A percentile compares a stretch with the other conserved stretches of the same genome.
Evolutionary conservation across 2,888 invertebrate species (phyloP).

Genomic region (Trimorus sp.): DNA sequence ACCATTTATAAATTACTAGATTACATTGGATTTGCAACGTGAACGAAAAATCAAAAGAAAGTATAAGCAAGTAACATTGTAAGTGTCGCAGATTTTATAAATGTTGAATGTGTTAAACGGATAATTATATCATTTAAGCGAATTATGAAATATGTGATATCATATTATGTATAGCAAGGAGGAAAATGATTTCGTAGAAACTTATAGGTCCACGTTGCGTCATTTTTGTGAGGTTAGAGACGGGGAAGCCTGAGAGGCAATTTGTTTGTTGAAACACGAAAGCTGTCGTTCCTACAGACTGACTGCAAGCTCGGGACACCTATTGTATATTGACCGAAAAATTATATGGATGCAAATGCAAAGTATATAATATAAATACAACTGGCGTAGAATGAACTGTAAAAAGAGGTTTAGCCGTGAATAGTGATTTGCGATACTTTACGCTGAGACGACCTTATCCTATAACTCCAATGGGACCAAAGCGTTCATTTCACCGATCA

Average conservation of each 20-base stretch:
- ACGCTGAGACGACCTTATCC: slow-evolving; percentile 71
- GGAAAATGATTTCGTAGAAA: slow-evolving; percentile 76
- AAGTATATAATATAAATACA: slow-evolving; percentile 32
- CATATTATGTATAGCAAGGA: slow-evolving; percentile 61
- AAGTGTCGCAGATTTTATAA: slow-evolving; percentile 74
- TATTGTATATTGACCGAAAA: slow-evolving; percentile 40
- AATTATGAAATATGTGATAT: slow-evolving; percentile 78
- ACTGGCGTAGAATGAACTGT: slow-evolving; percentile 44
- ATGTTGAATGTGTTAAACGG: slow-evolving; percentile 75
- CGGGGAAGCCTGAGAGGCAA: slow-evolving; percentile 28
- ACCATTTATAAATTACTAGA: no score
- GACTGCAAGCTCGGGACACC: slow-evolving; percentile 22
- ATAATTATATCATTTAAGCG: slow-evolving; percentile 72
- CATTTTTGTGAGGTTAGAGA: slow-evolving; percentile 67
- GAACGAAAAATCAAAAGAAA: slow-evolving; percentile 32
- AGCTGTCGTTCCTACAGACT: slow-evolving; percentile 17
- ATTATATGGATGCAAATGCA: slow-evolving; percentile 29
- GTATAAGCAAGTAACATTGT: slow-evolving; percentile 71
- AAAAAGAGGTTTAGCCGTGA: slow-evolving; percentile 65
- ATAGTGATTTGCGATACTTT: slow-evolving; percentile 70
- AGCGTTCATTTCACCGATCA: slow-evolving; percentile 70
- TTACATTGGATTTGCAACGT: no score
- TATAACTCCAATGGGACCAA: slow-evolving; percentile 80
- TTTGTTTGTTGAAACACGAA: slow-evolving; percentile 31
- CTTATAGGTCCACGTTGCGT: slow-evolving; percentile 66